These are phyloP conservation scores for Leptinotarsa rubiginosa DNA, from an alignment of 2,888 invertebrate species.

Conservation along the genomic window DNA sequence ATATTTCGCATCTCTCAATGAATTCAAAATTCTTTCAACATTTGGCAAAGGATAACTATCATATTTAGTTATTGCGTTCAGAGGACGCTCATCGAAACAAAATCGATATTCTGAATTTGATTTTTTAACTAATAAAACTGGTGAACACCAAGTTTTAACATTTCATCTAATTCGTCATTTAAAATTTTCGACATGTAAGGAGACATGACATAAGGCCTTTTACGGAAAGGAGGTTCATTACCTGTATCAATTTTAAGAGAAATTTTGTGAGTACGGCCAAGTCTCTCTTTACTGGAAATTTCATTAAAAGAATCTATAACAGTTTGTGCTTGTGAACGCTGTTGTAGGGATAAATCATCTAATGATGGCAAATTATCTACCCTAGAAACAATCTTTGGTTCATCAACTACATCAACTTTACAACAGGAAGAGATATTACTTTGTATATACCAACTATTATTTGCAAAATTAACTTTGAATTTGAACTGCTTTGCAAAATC, in stretches of 20 bases:
- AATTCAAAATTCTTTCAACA: conserved; percentile 47
- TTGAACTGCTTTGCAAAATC: conserved; percentile 32
- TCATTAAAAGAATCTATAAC: conserved; percentile 25
- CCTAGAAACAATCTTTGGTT: background rate
- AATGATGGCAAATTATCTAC: conserved; percentile 9
- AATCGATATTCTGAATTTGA: conserved; percentile 5
- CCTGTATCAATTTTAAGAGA: conserved; percentile 40
- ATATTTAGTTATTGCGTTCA: conserved; percentile 50
- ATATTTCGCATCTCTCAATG: conserved; percentile 46
- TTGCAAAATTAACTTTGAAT: conserved; percentile 21
- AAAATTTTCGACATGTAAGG: conserved; percentile 33
- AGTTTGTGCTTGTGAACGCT: conserved; percentile 20
- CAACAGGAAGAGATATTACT: background rate
- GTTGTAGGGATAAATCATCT: conserved; percentile 11
- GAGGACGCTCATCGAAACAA: conserved; percentile 50
- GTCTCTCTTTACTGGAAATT: conserved; percentile 27
- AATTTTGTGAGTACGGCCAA: conserved; percentile 40
- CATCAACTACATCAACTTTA: conserved; percentile 2
- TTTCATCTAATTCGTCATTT: conserved; percentile 37
- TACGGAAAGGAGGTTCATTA: conserved; percentile 32
- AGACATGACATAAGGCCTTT: conserved; percentile 33
- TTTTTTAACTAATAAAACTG: conserved; percentile 51
- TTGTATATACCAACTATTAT: conserved; percentile 20
- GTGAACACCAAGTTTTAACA: conserved; percentile 47
- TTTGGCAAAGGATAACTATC: conserved; percentile 52